A percentile compares a stretch with the other conserved stretches of the same genome.
Evolutionary conservation across 2,797 vertebrate genomes (phyloP).

Genomic region (Coluber constrictor): DNA sequence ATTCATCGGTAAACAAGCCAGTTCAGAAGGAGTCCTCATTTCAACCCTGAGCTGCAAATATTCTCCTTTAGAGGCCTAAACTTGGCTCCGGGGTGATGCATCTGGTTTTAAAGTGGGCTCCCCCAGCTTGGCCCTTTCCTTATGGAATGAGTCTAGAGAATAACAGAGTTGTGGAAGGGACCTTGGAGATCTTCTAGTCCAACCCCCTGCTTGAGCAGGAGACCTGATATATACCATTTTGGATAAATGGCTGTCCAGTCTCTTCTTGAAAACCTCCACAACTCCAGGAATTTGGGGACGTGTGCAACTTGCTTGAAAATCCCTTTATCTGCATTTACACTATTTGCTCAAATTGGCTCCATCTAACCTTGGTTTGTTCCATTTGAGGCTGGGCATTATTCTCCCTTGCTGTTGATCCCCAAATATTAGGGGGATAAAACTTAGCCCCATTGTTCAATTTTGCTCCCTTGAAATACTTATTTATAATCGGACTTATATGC

Average conservation of each 20-base stretch:
- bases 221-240: not conserved
- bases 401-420: not conserved
- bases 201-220: not conserved
- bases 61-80: not conserved
- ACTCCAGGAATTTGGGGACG: not conserved
- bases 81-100: rapidly evolving
- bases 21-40: not conserved
- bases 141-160: not conserved
- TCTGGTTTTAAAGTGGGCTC: not conserved
- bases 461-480: not conserved
- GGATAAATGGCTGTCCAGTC: not conserved
- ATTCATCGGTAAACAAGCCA: not conserved
- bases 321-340: not conserved
- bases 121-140: not conserved
- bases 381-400: not conserved
- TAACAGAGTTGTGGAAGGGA: not conserved
- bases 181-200: not conserved
- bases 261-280: not conserved
- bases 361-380: not conserved
- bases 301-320: not conserved
- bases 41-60: not conserved
- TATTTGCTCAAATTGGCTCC: not conserved
- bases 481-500: too few species aligned
- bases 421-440: not conserved
- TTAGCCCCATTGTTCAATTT: not conserved